Evolutionary conservation across 2,888 invertebrate genomes (phyloP), one percentile per base, ranked within the genome.

Genomic region (Archips crataeganus): DNA sequence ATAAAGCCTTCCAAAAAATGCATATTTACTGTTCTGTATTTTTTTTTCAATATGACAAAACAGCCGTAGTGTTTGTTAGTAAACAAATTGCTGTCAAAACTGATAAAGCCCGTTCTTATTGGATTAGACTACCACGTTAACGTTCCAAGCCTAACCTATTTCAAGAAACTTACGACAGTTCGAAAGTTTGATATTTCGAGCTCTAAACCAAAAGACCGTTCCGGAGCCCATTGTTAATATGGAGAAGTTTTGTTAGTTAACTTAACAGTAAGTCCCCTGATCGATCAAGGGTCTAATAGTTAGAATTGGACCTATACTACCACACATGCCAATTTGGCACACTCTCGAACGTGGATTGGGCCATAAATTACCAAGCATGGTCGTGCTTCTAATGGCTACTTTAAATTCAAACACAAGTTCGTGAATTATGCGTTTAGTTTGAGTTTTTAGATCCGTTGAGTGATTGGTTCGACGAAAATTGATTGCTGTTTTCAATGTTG

Each of bases 241-340:
- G 57, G 57, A 23, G 11, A 32, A 57, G 57, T 32, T 9, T 57
- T 54, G 51, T 54, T 54, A 54, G 51, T 54, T 54, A 54, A 15
- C 51, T 51, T 51, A 51, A 15, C 51, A 54, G 15, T 54, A 54
- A 15, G 23, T 32, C 15, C 1, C 61, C 34, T 34, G 49, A 64
- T 64, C 47, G 45, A 64, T 64, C 34, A 45, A 32, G 45, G 49
- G 64, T 49, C 11, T 32, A 11, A 11, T 15, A 34, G 42, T 66
- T 42, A 2, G 39, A 66, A 32, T 66, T 66, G 45, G 39, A 42
- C 11, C 59, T 13, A 70, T 32, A 36, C 23, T 49, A 32, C 61
- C 66, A 32, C 71, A 61, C 34, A 61, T 47, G 72, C 67, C 67
- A 72, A 54, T 68, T 72, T 72, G 72, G 72, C 72, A 72, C 62